Conservation (phyloP, 2,797 vertebrate species). For the Astyanax mexicanus region DNA sequence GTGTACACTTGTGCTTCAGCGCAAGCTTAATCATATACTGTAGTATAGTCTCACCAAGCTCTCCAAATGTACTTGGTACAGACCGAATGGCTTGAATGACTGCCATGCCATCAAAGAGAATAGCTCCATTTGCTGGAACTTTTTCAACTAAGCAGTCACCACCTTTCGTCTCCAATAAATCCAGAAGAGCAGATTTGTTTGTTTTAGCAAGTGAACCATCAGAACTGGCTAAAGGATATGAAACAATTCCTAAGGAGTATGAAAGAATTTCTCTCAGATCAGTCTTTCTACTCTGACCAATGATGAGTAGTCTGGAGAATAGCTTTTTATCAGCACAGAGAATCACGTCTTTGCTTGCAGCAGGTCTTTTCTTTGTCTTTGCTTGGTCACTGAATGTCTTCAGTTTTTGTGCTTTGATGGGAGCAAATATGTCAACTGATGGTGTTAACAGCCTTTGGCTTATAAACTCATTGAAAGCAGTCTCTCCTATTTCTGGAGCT, state of each 20-base stretch:
- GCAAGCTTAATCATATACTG: slow-evolving; percentile 52
- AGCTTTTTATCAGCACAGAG: no score
- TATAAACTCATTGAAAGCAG: slow-evolving; percentile 39
- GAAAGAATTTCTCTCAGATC: no score
- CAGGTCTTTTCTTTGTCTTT: slow-evolving; percentile 43
- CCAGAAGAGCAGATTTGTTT: slow-evolving; percentile 40
- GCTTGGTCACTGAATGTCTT: slow-evolving; percentile 54
- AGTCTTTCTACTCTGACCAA: slow-evolving; percentile 30
- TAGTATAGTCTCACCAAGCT: slow-evolving; percentile 36
- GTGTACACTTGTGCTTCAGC: slow-evolving; percentile 45
- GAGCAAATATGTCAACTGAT: slow-evolving; percentile 43
- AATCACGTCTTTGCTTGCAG: no score
- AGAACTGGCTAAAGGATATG: slow-evolving; percentile 30
- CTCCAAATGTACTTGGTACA: slow-evolving; percentile 43
- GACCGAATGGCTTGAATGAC: slow-evolving; percentile 45
- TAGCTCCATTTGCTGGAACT: slow-evolving; percentile 46
- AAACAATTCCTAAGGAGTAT: no score
- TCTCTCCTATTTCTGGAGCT: slow-evolving; percentile 44
- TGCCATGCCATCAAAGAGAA: slow-evolving; percentile 56
- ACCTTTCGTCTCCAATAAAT: slow-evolving; percentile 33
- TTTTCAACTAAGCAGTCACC: slow-evolving; percentile 45
- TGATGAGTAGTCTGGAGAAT: no score
- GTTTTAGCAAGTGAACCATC: slow-evolving; percentile 42
- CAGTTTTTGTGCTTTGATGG: slow-evolving; percentile 48
- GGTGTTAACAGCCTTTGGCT: slow-evolving; percentile 23